A percentile compares a stretch with the other conserved stretches of the same genome.
These are phyloP conservation scores for Xiphorhynchus elegans DNA, from an alignment of 2,113 vertebrate species.

Conservation along the genomic window DNA sequence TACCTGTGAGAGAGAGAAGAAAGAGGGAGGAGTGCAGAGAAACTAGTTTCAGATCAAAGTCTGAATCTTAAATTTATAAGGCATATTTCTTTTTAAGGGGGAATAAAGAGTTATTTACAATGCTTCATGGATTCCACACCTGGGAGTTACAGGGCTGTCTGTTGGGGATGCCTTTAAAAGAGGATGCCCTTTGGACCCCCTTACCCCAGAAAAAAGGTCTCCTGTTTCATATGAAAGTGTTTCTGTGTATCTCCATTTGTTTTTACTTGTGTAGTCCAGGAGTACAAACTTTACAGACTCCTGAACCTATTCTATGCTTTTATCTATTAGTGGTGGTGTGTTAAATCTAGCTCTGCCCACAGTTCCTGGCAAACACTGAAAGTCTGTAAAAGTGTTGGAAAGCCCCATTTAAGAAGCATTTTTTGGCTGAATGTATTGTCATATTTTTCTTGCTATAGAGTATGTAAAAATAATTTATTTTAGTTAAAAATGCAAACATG, in stretches of 20 bases:
- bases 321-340: background rate
- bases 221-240: background rate
- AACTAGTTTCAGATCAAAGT: slow-evolving; percentile 6
- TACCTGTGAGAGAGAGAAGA: background rate
- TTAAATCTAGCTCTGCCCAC: background rate
- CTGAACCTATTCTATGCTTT: background rate
- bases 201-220: background rate
- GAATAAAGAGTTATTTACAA: slow-evolving; percentile 35
- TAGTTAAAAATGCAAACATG: background rate
- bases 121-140: background rate
- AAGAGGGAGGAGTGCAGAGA: background rate
- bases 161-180: background rate
- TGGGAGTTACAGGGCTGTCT: background rate
- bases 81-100: background rate
- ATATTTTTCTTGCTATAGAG: background rate
- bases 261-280: background rate
- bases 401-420: background rate
- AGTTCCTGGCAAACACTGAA: background rate
- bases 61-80: background rate
- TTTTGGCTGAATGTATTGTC: background rate
- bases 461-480: background rate
- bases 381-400: background rate
- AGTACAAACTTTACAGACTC: background rate
- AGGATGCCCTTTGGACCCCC: slow-evolving; percentile 30
- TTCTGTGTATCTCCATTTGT: background rate